Conservation (phyloP, 2,113 vertebrate genomes). For the Pheucticus melanocephalus region DNA sequence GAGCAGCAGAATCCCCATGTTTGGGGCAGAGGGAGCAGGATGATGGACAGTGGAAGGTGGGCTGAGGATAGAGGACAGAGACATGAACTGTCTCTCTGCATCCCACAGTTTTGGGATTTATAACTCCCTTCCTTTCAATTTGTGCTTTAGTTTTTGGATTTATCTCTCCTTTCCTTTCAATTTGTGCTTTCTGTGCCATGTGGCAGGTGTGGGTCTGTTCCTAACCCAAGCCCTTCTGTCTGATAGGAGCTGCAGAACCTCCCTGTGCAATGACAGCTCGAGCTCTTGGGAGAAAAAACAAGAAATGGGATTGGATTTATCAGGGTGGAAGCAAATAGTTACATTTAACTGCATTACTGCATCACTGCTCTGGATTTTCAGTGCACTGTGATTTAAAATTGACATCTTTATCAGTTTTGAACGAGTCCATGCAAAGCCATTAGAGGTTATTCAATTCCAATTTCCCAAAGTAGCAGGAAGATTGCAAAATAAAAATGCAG, state of each 20-base stretch:
- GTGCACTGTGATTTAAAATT: not conserved
- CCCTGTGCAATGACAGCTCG: fast-evolving
- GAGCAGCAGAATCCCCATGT: fast-evolving
- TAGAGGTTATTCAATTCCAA: not conserved
- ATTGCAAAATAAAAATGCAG: not conserved
- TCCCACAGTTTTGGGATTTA: not conserved
- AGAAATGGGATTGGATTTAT: not conserved
- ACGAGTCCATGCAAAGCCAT: not conserved
- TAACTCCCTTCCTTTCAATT: too few species aligned
- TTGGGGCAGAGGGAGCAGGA: not conserved
- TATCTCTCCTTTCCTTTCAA: not conserved
- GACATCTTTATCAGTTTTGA: not conserved
- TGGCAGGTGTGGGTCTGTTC: not conserved
- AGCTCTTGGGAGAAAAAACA: not conserved
- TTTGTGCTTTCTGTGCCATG: fast-evolving
- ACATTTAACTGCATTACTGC: not conserved
- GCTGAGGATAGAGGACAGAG: not conserved
- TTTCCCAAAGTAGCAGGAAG: not conserved
- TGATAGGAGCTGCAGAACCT: not conserved
- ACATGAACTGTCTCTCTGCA: fast-evolving
- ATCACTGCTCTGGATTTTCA: not conserved
- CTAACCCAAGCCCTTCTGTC: not conserved
- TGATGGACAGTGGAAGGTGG: not conserved
- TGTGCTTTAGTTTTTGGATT: too few species aligned
- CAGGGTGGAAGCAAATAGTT: not conserved